A percentile compares a stretch with the other conserved stretches of the same genome.
Evolutionary conservation across 2,888 invertebrate genomes (phyloP).

Genomic region (Trichacis sp.): DNA sequence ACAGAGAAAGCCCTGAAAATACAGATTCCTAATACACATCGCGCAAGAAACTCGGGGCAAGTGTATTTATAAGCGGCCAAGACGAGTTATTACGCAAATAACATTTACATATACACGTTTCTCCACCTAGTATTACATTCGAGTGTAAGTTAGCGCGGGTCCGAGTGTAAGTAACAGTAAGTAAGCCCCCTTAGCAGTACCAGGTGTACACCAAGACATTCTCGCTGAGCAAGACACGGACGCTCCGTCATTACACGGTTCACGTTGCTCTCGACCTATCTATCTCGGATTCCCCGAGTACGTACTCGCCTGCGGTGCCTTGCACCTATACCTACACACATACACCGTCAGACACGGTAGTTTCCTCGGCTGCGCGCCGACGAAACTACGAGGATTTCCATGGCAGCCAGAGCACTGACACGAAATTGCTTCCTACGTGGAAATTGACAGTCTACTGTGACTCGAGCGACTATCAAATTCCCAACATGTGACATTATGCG

Average conservation of each 20-base stretch:
- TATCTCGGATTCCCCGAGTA: constrained; percentile 16
- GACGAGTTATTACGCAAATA: constrained; percentile 32
- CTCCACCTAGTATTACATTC: constrained; percentile 3
- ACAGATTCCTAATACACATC: background rate
- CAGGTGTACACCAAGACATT: background rate
- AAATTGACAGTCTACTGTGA: constrained; percentile 19
- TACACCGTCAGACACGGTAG: no score
- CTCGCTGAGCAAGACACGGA: background rate
- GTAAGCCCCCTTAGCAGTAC: no score
- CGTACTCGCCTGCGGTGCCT: constrained; percentile 3
- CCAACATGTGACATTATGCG: constrained; percentile 4
- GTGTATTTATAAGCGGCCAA: constrained; percentile 5
- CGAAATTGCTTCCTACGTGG: constrained; percentile 23
- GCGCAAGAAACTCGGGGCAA: background rate
- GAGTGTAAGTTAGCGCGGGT: constrained; percentile 24
- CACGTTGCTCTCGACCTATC: constrained; percentile 19
- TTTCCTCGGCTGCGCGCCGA: background rate
- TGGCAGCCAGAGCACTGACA: constrained; percentile 4
- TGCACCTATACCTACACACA: no score
- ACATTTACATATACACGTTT: constrained; percentile 31
- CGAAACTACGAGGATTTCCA: constrained; percentile 10
- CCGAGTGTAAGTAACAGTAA: no score
- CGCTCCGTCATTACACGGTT: constrained; percentile 6
- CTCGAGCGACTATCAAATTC: constrained; percentile 9
- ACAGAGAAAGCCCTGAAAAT: background rate